Base-by-base conservation (phyloP, 1,140 invertebrate species). In the Pseudomyrmex flavicornis region DNA sequence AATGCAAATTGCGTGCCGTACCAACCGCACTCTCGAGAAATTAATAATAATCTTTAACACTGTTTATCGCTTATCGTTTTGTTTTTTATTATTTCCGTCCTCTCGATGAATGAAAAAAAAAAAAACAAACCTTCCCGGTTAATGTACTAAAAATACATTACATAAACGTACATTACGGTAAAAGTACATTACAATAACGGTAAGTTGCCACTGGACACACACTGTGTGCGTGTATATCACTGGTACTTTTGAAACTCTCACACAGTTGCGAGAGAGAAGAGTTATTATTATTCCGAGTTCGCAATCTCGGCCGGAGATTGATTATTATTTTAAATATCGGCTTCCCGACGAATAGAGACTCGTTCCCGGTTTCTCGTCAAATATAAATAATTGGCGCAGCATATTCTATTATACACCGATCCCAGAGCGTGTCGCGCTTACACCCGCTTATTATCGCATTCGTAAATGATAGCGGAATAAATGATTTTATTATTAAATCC, bases 291-390 rank as follows among this genome's bases (percentile, higher is more conserved):
- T 72, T 79, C 58, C 74, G 46, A 77, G 26, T 46, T 20, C 22
- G 44, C 63, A 70, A n/a, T 70, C 35, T 69, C 35, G 46, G 7
- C 50, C 76, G 54, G 66, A 80, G 54, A 50, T 70, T 15, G 54
- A 80, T 79, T 59, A 79, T 79, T 79, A 80, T 61, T 80, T 80
- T 80, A 80, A 35, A 80, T 80, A 80, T 80, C 44, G 46, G 20
- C 66, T 72, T 80, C 44, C 54, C 48, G 76, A 72, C 44, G 56
- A 56, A 50, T 59, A 35, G 35, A 35, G 35, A 5, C 10, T 15
- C 50, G 52, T 20, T 50, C 52, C 44, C n/a, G 65, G 20, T 35
- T 35, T 35, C 26, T 77, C 63, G 17, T 79, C 44, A 72, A 61
- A 80, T 56, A 26, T 70, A 70, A 79, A 70, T 70, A 35, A 35